Percentiles rank a stretch among this genome's conserved stretches.
These are phyloP conservation scores for Craseonycteris thonglongyai DNA, from an alignment of 2,113 vertebrate genomes.

Conservation along the genomic window DNA sequence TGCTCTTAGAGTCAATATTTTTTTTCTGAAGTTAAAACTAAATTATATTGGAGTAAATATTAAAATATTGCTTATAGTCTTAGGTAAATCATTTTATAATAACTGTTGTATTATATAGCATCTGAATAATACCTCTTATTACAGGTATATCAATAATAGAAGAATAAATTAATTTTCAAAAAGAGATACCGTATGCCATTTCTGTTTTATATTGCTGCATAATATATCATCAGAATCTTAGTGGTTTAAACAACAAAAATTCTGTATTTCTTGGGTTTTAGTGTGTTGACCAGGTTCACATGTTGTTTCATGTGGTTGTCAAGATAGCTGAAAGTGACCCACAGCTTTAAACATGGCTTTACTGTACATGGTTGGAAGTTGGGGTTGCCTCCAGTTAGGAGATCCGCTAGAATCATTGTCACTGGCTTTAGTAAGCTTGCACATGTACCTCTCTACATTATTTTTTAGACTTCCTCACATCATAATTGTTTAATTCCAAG, in stretches of 20 bases:
- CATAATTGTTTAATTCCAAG: not conserved
- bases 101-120: not conserved
- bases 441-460: rapidly evolving
- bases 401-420: not conserved
- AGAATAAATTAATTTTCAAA: not conserved
- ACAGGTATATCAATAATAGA: not conserved
- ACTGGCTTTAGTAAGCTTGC: no score
- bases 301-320: not conserved
- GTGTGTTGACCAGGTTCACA: not conserved
- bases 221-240: not conserved
- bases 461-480: not conserved
- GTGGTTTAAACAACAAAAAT: not conserved
- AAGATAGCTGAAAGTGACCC: not conserved
- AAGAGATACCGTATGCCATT: not conserved
- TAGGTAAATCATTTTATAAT: not conserved
- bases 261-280: not conserved
- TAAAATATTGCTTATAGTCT: not conserved
- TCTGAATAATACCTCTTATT: not conserved
- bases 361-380: not conserved
- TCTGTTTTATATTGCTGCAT: not conserved
- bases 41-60: not conserved
- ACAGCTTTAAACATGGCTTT: no score
- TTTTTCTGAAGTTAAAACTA: not conserved
- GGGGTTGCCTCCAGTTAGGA: no score
- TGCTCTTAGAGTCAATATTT: not conserved